Conservation (phyloP, 2,797 vertebrate genomes). For the Poecilia wingei region DNA sequence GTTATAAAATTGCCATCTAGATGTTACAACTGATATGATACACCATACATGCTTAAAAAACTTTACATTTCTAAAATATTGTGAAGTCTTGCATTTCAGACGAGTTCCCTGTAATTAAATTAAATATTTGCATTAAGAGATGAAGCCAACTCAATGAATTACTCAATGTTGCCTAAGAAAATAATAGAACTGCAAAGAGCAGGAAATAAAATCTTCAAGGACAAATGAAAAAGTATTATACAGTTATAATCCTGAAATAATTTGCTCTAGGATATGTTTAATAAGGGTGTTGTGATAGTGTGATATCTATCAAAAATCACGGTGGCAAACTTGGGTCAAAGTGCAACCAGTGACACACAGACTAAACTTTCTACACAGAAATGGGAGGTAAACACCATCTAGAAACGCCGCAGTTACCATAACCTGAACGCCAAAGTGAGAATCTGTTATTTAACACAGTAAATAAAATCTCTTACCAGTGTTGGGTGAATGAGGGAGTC, state of each 20-base stretch:
- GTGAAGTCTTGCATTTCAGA: background rate
- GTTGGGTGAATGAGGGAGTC: background rate
- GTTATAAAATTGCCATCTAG: background rate
- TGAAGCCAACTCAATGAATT: background rate
- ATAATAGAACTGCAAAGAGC: background rate
- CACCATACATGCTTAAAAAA: background rate
- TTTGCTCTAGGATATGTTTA: background rate
- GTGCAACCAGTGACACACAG: background rate
- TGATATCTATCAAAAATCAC: background rate
- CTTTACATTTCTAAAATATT: background rate
- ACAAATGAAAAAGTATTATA: background rate
- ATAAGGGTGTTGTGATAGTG: background rate
- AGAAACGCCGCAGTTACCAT: background rate
- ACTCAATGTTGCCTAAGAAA: background rate
- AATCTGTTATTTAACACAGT: background rate
- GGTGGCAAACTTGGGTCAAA: background rate
- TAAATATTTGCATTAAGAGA: background rate
- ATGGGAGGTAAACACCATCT: background rate
- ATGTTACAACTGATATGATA: background rate
- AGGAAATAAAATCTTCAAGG: background rate
- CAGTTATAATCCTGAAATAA: background rate
- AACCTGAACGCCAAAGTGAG: background rate
- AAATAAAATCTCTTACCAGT: conserved; percentile 56
- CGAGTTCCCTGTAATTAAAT: background rate
- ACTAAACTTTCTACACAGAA: background rate